These are phyloP conservation scores for Drosophila willistoni DNA, from an alignment of 1,140 invertebrate genomes.

Conservation along the genomic window DNA sequence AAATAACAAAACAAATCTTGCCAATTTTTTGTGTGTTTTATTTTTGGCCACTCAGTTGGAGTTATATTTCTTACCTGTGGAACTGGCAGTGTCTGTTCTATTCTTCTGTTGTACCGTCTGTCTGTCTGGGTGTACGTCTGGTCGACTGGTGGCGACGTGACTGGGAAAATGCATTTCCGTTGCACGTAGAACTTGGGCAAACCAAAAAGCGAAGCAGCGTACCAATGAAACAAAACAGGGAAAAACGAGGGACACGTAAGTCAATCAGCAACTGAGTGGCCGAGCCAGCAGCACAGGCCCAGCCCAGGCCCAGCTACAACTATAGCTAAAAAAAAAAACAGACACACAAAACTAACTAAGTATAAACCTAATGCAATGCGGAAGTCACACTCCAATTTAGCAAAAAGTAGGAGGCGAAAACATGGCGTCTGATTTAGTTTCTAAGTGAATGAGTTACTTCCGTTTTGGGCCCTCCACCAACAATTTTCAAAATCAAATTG, in stretches of 20 bases:
- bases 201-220: slow-evolving; percentile 43
- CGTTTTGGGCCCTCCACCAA: slow-evolving; percentile 55
- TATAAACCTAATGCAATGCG: slow-evolving; percentile 76
- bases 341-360: slow-evolving; percentile 50
- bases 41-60: slow-evolving; percentile 44
- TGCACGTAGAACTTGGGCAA: slow-evolving; percentile 65
- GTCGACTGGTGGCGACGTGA: slow-evolving; percentile 51
- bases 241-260: slow-evolving; percentile 74
- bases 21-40: slow-evolving; percentile 30
- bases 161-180: slow-evolving; percentile 78
- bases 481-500: slow-evolving; percentile 75
- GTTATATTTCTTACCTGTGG: slow-evolving; percentile 62
- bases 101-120: slow-evolving; percentile 42
- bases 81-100: slow-evolving; percentile 23
- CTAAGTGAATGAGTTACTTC: slow-evolving; percentile 79
- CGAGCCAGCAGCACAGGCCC: slow-evolving; percentile 35
- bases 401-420: slow-evolving; percentile 8
- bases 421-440: slow-evolving; percentile 69
- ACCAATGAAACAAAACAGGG: slow-evolving; percentile 61
- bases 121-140: slow-evolving; percentile 34
- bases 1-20: slow-evolving; percentile 6
- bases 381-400: slow-evolving; percentile 78
- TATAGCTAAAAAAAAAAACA: slow-evolving; percentile 4
- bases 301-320: slow-evolving; percentile 5
- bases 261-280: slow-evolving; percentile 65